A percentile compares a stretch with the other conserved stretches of the same genome.
These are phyloP conservation scores for Popillia japonica DNA, from an alignment of 1,140 invertebrate species.

Conservation along the genomic window DNA sequence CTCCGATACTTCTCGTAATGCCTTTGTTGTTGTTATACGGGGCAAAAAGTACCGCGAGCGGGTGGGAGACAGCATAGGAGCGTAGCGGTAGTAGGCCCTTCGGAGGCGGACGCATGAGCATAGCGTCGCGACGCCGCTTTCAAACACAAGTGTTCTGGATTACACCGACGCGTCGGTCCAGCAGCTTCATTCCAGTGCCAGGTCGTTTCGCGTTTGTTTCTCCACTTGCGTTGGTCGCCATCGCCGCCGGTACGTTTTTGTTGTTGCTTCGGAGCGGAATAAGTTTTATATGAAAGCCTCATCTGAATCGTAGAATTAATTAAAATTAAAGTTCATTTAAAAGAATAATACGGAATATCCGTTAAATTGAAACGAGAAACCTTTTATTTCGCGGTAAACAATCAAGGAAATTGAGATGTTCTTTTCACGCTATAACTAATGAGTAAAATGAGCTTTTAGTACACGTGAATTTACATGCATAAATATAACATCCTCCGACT, in stretches of 20 bases:
- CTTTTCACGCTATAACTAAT: slow-evolving; percentile 23
- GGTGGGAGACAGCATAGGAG: too few relatives aligned
- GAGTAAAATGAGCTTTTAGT: slow-evolving; percentile 28
- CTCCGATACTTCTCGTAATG: slow-evolving; percentile 58
- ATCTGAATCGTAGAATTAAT: neutral
- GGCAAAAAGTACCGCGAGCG: slow-evolving; percentile 46
- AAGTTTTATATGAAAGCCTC: neutral
- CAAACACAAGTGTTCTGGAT: slow-evolving; percentile 60
- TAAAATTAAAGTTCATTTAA: too few relatives aligned
- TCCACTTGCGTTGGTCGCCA: slow-evolving; percentile 47
- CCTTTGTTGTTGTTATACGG: slow-evolving; percentile 53
- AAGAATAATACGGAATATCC: too few relatives aligned
- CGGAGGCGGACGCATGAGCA: slow-evolving; percentile 59
- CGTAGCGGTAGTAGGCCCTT: too few relatives aligned
- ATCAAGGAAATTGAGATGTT: slow-evolving; percentile 38
- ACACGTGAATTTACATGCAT: too few relatives aligned
- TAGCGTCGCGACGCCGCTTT: slow-evolving; percentile 59
- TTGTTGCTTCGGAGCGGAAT: slow-evolving; percentile 34
- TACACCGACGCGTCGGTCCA: slow-evolving; percentile 56
- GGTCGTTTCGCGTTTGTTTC: slow-evolving; percentile 52
- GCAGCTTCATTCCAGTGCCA: slow-evolving; percentile 56
- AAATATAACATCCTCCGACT: too few relatives aligned
- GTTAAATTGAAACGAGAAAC: too few relatives aligned
- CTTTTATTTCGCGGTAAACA: neutral
- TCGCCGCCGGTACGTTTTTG: too few relatives aligned